These are phyloP conservation scores for Geococcyx californianus DNA, from an alignment of 2,113 vertebrate genomes.

Conservation along the genomic window DNA sequence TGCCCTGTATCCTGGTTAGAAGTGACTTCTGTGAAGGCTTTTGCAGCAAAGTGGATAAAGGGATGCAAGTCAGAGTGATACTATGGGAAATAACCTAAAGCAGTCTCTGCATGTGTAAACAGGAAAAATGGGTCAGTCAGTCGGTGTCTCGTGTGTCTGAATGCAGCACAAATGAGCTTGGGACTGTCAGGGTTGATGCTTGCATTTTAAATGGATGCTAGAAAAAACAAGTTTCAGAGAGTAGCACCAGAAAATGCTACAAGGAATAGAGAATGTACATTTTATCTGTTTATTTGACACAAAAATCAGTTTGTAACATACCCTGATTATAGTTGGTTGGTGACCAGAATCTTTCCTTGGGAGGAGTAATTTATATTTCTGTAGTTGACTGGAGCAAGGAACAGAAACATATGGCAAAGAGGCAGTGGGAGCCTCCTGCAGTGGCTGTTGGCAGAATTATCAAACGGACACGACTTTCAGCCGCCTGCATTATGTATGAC, in stretches of 20 bases:
- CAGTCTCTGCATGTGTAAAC: not conserved
- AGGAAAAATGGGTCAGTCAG: not conserved
- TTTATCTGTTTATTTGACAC: not conserved
- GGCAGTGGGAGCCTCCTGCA: not conserved
- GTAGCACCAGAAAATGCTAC: not conserved
- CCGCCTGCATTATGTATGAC: not conserved
- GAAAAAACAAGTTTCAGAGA: not conserved
- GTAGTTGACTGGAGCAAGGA: not conserved
- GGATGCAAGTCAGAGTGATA: not conserved
- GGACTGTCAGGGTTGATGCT: rapidly evolving
- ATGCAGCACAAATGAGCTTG: not conserved
- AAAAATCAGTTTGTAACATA: not conserved
- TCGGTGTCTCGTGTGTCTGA: not conserved
- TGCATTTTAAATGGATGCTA: not conserved
- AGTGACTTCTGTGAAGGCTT: not conserved
- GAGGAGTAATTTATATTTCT: not conserved
- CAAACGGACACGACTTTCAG: not conserved
- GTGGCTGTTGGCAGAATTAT: not conserved
- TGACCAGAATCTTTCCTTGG: not conserved
- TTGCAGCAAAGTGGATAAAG: not conserved
- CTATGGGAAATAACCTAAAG: not conserved
- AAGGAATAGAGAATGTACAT: not conserved
- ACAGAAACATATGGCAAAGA: not conserved
- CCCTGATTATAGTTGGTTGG: not conserved
- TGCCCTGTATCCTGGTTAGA: not conserved